Base-by-base conservation (phyloP, 1,140 invertebrate species). In the Drosophila sucinea region DNA sequence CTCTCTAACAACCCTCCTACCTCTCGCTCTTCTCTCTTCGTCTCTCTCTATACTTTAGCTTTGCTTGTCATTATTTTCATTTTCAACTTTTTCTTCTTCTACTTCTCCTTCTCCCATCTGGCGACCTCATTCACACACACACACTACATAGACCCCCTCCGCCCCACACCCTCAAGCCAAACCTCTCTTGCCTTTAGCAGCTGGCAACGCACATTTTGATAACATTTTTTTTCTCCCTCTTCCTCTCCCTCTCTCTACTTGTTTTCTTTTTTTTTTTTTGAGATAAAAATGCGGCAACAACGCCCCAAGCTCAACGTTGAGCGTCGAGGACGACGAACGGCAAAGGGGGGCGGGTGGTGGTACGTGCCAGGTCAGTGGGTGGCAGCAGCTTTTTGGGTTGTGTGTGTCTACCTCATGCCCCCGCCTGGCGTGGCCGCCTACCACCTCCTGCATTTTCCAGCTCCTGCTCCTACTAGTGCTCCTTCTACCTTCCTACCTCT, bases 191-290 rank as follows among this genome's bases (percentile, higher is more conserved):
- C 40, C 65, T 27, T 51, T 11, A 38, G 55, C 83, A 82, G 83
- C 84, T 83, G 84, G 79, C 84, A 83, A 87, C 83, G 83, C 83
- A 87, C 84, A 87, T 87, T 87, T 87, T 86, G 83, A 86, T 86
- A 86, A 86, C 83, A 82, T 73, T 86, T 77, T 67, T 56, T 56
- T 25, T 10, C n/a, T 11, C 3, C 40, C 40, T 41, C 40, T 11
- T 1, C 5, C 11, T 7, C 44, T 27, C 25, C 3, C 44, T 25
- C 23, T 27, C 44, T 27, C 35, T 38, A 17, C 17, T 17, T 17
- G 17, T 17, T 17, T 8, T 8, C 23, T 30, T 11, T 56, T 27
- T 56, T 8, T 8, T 56, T 56, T 56, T 27, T 56, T 58, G 17
- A 89, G 83, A 87, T 87, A 82, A 86, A 76, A 86, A 83, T 86